phyloP scores from a whole-genome alignment of 37 sponge, comb jelly and placozoan species.

The Haliclona indistincta region DNA sequence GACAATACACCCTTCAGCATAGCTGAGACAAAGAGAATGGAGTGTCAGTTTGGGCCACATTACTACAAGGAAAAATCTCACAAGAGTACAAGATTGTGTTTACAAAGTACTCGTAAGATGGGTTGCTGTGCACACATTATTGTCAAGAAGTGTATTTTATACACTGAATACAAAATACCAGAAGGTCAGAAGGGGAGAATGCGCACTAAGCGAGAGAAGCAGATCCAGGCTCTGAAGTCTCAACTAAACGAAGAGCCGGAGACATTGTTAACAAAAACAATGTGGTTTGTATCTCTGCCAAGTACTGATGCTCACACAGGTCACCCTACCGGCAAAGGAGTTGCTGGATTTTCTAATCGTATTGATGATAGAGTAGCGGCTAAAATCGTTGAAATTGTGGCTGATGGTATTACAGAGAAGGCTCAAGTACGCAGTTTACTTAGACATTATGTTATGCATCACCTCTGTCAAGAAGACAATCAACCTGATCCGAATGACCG shows the following conservation, averaged over 20 bases:
- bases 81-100: neutral
- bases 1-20: constrained; percentile 1
- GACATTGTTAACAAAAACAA: neutral
- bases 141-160: neutral
- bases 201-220: neutral
- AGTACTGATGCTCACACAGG: constrained; percentile 4
- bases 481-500: constrained; percentile 6
- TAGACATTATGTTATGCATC: constrained; percentile 2
- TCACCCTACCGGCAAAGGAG: neutral
- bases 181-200: neutral
- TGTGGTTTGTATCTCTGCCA: constrained; percentile 10
- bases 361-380: constrained; percentile 7
- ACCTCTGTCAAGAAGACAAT: neutral
- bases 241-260: neutral
- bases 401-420: constrained; percentile 14
- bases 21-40: neutral
- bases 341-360: constrained; percentile 9
- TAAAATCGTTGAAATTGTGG: constrained; percentile 18
- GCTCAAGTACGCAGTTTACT: constrained; percentile 17
- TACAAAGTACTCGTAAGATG: constrained; percentile 21
- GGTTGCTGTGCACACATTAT: constrained; percentile 25
- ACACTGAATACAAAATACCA: neutral
- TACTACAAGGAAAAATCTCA: constrained; percentile 5
- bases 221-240: neutral
- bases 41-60: constrained; percentile 1